A percentile compares a stretch with the other conserved stretches of the same genome.
These are phyloP conservation scores for Cynopterus brachyotis DNA, from an alignment of 2,113 vertebrate species.

Conservation along the genomic window DNA sequence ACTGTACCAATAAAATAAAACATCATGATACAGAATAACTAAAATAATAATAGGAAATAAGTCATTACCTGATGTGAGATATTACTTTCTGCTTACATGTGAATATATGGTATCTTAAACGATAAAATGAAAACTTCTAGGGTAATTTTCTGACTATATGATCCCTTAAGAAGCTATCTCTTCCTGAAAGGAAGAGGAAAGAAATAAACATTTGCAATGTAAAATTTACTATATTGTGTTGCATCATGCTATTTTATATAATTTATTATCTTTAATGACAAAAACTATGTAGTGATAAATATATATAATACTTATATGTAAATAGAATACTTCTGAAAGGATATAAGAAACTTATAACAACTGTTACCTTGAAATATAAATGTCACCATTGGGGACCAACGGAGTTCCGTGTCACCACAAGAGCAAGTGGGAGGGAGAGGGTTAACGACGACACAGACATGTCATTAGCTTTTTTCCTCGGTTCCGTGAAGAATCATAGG, in stretches of 20 bases:
- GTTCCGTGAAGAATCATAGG: no score
- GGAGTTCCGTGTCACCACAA: no score
- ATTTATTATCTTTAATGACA: slow-evolving; percentile 12
- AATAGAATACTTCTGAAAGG: background rate
- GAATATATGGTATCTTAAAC: background rate
- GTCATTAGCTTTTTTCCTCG: no score
- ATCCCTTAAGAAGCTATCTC: background rate
- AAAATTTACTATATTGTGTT: background rate
- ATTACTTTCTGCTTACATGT: background rate
- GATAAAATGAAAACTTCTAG: background rate
- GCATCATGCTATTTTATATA: background rate
- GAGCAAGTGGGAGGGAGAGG: no score
- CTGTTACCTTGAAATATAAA: background rate
- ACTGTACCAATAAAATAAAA: slow-evolving; percentile 3
- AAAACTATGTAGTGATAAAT: background rate
- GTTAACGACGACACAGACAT: no score
- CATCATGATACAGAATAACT: background rate
- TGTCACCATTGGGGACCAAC: no score
- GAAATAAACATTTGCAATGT: background rate
- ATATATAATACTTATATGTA: background rate
- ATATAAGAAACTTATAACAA: slow-evolving; percentile 8
- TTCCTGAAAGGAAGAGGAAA: background rate
- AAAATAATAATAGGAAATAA: slow-evolving; percentile 33
- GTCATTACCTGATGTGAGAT: background rate
- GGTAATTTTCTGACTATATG: background rate